These are phyloP conservation scores for Coelopa frigida DNA, from an alignment of 1,140 invertebrate genomes.

Conservation along the genomic window DNA sequence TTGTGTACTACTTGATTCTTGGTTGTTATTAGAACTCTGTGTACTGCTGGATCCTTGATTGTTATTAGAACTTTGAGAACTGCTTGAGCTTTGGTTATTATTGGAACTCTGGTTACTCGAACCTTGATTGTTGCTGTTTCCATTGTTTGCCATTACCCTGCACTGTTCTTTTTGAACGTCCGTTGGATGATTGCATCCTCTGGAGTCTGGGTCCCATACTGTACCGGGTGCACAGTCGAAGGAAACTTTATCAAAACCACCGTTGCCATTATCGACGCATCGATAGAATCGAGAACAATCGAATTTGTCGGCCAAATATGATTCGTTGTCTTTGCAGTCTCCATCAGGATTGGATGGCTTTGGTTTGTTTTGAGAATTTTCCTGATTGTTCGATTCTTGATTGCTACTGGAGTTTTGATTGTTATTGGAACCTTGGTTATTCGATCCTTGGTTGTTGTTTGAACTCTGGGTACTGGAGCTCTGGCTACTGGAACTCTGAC, in stretches of 20 bases:
- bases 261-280: constrained; percentile 54
- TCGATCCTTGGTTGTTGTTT: background rate
- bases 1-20: background rate
- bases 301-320: constrained; percentile 49
- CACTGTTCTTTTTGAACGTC: constrained; percentile 52
- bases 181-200: constrained; percentile 51
- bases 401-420: constrained; percentile 7
- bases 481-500: background rate
- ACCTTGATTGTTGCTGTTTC: constrained; percentile 1
- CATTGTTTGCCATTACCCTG: constrained; percentile 41
- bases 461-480: background rate
- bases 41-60: background rate
- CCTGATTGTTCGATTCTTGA: constrained; percentile 5
- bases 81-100: constrained; percentile 13
- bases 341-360: constrained; percentile 44
- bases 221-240: constrained; percentile 59
- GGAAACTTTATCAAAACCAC: constrained; percentile 49
- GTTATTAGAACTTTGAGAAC: constrained; percentile 12
- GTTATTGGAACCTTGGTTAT: constrained; percentile 2
- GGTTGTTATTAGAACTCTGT: background rate
- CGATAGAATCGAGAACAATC: constrained; percentile 58
- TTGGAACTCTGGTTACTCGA: background rate
- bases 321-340: constrained; percentile 48
- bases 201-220: constrained; percentile 46
- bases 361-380: background rate